These are phyloP conservation scores for Danionella dracula DNA, from an alignment of 2,797 vertebrate genomes.

Conservation along the genomic window DNA sequence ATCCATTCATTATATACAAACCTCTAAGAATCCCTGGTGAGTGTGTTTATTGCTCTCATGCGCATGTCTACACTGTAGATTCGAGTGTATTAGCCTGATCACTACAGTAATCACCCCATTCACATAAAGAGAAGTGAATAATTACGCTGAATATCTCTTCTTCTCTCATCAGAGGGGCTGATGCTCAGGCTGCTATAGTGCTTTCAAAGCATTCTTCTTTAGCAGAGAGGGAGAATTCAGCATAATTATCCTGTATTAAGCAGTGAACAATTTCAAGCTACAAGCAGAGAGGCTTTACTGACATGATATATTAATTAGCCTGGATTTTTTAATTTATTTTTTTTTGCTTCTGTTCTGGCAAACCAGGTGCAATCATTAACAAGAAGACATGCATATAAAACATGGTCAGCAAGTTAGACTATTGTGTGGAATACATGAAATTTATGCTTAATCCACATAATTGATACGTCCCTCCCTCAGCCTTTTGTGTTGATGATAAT, in stretches of 20 bases:
- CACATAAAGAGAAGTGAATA: conserved; percentile 14
- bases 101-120: conserved; percentile 2
- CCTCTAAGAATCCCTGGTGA: not conserved
- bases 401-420: conserved; percentile 5
- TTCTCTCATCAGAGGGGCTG: conserved; percentile 23
- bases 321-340: not conserved
- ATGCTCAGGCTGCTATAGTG: conserved; percentile 15
- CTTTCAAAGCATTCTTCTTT: conserved; percentile 21
- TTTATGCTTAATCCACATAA: conserved; percentile 16
- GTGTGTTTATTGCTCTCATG: not conserved
- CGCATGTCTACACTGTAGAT: not conserved
- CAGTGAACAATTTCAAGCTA: conserved; percentile 21
- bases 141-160: conserved; percentile 15
- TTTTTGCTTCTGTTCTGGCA: not conserved
- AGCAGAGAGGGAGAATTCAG: conserved; percentile 19
- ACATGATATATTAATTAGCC: conserved; percentile 21
- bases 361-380: conserved; percentile 14
- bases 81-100: conserved; percentile 10
- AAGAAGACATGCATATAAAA: not conserved
- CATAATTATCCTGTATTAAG: conserved; percentile 31
- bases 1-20: no score
- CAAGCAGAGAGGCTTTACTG: conserved; percentile 11
- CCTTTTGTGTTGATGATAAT: conserved; percentile 19
- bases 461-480: conserved; percentile 6
- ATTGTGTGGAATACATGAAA: conserved; percentile 6